phyloP scores from a whole-genome alignment of 2,113 vertebrate genomes.

The Scatophagus argus region DNA sequence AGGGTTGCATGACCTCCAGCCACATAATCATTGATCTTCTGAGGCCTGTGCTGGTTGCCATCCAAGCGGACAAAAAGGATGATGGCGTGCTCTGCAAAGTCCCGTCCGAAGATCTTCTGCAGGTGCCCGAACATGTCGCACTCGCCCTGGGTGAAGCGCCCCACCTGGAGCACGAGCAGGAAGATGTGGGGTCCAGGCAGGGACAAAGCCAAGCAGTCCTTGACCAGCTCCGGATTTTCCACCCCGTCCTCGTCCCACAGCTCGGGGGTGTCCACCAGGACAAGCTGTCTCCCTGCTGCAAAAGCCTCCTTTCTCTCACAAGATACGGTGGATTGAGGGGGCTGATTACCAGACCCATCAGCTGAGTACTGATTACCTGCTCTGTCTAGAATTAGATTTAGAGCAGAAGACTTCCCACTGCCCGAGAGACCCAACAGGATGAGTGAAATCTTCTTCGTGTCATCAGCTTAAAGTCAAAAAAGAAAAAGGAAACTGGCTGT shows the following conservation, averaged over 20 bases:
- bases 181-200: constrained; percentile 62
- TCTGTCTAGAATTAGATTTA: constrained; percentile 43
- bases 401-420: constrained; percentile 65
- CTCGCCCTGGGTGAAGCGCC: constrained; percentile 67
- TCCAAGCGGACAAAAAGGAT: constrained; percentile 54
- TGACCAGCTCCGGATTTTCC: constrained; percentile 51
- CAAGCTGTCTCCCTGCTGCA: constrained; percentile 21
- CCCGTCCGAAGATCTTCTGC: constrained; percentile 60
- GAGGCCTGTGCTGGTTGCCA: constrained; percentile 16
- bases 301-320: constrained; percentile 48
- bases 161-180: constrained; percentile 62
- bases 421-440: constrained; percentile 65
- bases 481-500: neutral
- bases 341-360: neutral
- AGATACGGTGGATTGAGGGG: neutral
- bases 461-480: constrained; percentile 19
- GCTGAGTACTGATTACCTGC: constrained; percentile 37
- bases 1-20: constrained; percentile 38
- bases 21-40: constrained; percentile 54
- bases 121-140: constrained; percentile 45
- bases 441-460: constrained; percentile 37
- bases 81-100: constrained; percentile 32
- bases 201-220: constrained; percentile 63
- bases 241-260: constrained; percentile 63
- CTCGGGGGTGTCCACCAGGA: constrained; percentile 69